Conservation (phyloP, 1,140 invertebrate species). For the Vanessa tameamea region DNA sequence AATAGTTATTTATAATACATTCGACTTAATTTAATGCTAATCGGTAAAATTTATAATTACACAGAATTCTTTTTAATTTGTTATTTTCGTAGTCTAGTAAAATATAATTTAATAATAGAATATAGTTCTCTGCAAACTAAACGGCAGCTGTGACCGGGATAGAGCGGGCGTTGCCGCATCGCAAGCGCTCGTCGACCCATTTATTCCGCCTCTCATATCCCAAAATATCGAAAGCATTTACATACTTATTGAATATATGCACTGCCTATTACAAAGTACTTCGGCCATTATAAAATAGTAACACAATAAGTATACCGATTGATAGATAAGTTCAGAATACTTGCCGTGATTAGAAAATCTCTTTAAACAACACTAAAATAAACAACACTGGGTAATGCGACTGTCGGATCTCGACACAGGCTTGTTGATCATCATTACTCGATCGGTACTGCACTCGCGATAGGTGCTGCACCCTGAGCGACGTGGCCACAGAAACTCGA, state of each 20-base stretch:
- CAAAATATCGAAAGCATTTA: slow-evolving; percentile 74
- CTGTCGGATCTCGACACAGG: slow-evolving; percentile 45
- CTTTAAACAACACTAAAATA: slow-evolving; percentile 19
- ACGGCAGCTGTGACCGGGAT: slow-evolving; percentile 72
- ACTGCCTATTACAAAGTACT: slow-evolving; percentile 22
- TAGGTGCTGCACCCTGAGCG: slow-evolving; percentile 18
- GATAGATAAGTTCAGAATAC: slow-evolving; percentile 17
- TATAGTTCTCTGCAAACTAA: slow-evolving; percentile 56
- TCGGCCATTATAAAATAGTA: slow-evolving; percentile 12
- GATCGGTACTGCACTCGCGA: slow-evolving; percentile 51
- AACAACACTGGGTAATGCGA: slow-evolving; percentile 13
- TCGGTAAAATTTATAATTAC: not conserved
- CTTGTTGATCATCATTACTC: slow-evolving; percentile 15
- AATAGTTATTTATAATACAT: not conserved
- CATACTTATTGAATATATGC: slow-evolving; percentile 38
- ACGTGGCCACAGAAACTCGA: slow-evolving; percentile 32
- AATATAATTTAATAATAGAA: slow-evolving; percentile 39
- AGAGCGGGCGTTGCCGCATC: slow-evolving; percentile 71
- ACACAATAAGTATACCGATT: slow-evolving; percentile 1
- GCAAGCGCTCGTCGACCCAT: slow-evolving; percentile 69
- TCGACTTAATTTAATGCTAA: not conserved
- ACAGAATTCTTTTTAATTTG: too few relatives aligned
- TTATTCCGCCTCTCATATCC: slow-evolving; percentile 73
- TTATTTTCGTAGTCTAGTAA: not conserved
- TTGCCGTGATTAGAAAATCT: slow-evolving; percentile 21